These are phyloP conservation scores for Chrysina gloriosa DNA, from an alignment of 2,888 invertebrate genomes.

Conservation along the genomic window DNA sequence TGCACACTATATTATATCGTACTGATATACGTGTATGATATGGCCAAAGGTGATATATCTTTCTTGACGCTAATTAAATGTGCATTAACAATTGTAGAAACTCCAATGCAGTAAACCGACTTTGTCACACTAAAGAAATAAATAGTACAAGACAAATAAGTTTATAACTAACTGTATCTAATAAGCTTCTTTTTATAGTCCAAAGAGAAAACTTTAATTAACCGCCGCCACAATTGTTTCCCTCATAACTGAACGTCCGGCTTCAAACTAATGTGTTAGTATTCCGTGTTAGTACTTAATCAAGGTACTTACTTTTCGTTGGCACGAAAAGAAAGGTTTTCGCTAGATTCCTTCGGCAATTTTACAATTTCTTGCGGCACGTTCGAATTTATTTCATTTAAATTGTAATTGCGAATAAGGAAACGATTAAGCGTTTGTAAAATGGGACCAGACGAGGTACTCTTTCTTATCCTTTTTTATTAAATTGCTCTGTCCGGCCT, in stretches of 20 bases:
- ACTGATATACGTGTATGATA: too few relatives aligned
- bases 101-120: too few relatives aligned
- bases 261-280: background rate
- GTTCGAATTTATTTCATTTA: background rate
- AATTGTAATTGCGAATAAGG: background rate
- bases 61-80: too few relatives aligned
- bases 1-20: too few relatives aligned
- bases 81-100: too few relatives aligned
- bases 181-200: too few relatives aligned
- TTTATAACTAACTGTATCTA: background rate
- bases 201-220: conserved; percentile 2
- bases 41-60: too few relatives aligned
- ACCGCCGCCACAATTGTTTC: background rate
- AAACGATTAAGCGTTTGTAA: background rate
- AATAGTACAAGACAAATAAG: too few relatives aligned
- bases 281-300: background rate
- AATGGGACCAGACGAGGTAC: background rate
- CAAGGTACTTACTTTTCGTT: too few relatives aligned
- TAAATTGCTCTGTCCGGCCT: background rate
- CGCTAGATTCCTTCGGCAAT: too few relatives aligned
- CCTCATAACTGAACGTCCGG: background rate
- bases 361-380: background rate
- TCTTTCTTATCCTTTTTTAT: background rate
- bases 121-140: too few relatives aligned
- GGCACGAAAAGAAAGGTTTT: too few relatives aligned